These are phyloP conservation scores for Thaumatotibia leucotreta DNA, from an alignment of 1,140 invertebrate species.

Conservation along the genomic window DNA sequence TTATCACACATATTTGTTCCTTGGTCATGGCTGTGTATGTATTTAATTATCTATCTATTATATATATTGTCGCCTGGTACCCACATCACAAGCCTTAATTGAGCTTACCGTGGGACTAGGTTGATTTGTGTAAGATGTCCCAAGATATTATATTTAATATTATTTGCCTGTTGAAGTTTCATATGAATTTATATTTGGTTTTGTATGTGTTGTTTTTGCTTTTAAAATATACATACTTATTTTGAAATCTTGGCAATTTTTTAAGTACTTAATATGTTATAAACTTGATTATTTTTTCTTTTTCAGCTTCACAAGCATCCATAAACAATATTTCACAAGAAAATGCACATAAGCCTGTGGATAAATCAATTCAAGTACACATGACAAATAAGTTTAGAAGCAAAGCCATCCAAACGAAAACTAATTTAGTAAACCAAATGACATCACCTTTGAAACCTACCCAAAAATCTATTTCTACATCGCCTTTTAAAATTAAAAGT, in stretches of 20 bases:
- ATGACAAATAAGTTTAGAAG: slow-evolving; percentile 10
- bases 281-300: neutral
- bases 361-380: slow-evolving; percentile 17
- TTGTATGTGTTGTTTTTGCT: too few species aligned
- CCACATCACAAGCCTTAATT: too few species aligned
- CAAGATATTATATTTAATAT: too few species aligned
- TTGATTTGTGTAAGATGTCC: too few species aligned
- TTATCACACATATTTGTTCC: too few species aligned
- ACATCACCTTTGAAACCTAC: slow-evolving; percentile 23
- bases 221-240: too few species aligned
- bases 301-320: neutral
- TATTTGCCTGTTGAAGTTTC: neutral
- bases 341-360: neutral
- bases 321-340: neutral
- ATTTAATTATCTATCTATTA: too few species aligned
- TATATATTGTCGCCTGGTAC: too few species aligned
- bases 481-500: slow-evolving; percentile 23
- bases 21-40: too few species aligned
- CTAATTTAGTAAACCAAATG: slow-evolving; percentile 13
- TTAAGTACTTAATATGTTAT: neutral
- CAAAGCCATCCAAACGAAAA: slow-evolving; percentile 13
- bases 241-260: too few species aligned
- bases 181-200: neutral
- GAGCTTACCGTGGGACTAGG: too few species aligned
- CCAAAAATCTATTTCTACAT: slow-evolving; percentile 19